Evolutionary conservation across 2,113 vertebrate genomes (phyloP).

Genomic region (Bothrops jararaca): DNA sequence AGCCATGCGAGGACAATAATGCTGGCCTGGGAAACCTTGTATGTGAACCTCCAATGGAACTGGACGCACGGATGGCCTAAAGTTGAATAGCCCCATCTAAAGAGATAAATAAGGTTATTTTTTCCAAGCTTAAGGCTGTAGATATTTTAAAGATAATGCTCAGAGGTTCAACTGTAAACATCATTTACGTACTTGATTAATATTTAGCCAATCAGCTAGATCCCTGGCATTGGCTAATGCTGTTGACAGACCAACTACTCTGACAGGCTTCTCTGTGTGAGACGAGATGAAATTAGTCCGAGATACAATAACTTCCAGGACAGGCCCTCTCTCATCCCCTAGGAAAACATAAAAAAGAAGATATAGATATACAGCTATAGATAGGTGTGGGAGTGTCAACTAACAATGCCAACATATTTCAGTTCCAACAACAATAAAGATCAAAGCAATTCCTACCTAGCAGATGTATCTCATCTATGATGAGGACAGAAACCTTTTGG

Average conservation of each 20-base stretch:
- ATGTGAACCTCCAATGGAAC: constrained; percentile 97
- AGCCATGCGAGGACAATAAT: constrained; percentile 98
- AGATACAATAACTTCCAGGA: constrained; percentile 96
- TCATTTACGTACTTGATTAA: constrained; percentile 79
- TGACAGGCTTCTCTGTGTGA: constrained; percentile 87
- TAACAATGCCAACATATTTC: constrained; percentile 15
- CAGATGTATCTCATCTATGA: constrained; percentile 98
- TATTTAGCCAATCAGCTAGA: constrained; percentile 96
- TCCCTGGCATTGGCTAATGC: constrained; percentile 96
- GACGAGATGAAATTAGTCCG: constrained; percentile 98
- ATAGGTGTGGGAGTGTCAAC: constrained; percentile 32
- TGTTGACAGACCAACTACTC: constrained; percentile 95
- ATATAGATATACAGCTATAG: constrained; percentile 35
- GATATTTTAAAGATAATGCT: constrained; percentile 8
- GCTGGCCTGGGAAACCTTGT: constrained; percentile 95
- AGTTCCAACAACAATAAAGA: constrained; percentile 11
- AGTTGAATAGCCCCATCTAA: constrained; percentile 97
- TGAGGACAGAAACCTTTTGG: constrained; percentile 93
- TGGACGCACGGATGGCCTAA: constrained; percentile 94
- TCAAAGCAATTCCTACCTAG: constrained; percentile 76
- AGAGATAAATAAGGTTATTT: constrained; percentile 38
- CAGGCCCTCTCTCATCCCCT: constrained; percentile 97
- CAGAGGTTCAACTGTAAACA: neutral
- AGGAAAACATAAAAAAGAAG: constrained; percentile 48
- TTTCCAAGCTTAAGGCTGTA: constrained; percentile 19